These are phyloP conservation scores for Ctenopoma kingsleyae DNA, from an alignment of 2,797 vertebrate genomes.

Conservation along the genomic window DNA sequence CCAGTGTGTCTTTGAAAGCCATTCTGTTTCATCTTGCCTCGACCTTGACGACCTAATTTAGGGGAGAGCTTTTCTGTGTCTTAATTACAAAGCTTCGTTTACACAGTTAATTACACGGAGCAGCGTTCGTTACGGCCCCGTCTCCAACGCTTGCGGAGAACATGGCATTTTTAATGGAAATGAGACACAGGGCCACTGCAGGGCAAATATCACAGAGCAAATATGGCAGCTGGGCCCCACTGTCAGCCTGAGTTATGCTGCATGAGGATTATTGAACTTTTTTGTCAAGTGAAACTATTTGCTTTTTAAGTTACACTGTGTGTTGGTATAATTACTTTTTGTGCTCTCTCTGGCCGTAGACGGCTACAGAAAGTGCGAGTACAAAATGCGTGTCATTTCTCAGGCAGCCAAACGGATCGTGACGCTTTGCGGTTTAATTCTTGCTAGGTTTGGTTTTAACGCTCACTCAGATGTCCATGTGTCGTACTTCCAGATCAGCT, in stretches of 20 bases:
- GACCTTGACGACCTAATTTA: conserved; percentile 81
- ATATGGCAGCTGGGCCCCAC: conserved; percentile 26
- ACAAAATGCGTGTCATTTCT: background rate
- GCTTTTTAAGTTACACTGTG: background rate
- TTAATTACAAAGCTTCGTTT: conserved; percentile 84
- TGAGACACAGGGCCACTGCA: conserved; percentile 55
- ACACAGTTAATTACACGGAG: conserved; percentile 84
- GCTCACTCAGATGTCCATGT: background rate
- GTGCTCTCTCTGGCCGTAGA: background rate
- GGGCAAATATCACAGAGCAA: conserved; percentile 45
- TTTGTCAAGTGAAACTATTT: background rate
- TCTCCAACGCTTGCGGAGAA: conserved; percentile 73
- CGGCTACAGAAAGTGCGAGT: background rate
- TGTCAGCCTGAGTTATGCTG: background rate
- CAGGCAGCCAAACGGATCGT: background rate
- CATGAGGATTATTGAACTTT: background rate
- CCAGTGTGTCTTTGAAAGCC: conserved; percentile 51
- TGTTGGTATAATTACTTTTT: background rate
- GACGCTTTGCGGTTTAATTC: background rate
- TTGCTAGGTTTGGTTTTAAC: no score
- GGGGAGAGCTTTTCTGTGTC: conserved; percentile 75
- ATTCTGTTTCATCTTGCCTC: conserved; percentile 71
- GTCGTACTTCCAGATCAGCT: background rate
- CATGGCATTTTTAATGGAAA: conserved; percentile 73
- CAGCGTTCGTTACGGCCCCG: conserved; percentile 71